Base-by-base conservation (phyloP, 2,888 invertebrate genomes). In the Hybos culiciformis region DNA sequence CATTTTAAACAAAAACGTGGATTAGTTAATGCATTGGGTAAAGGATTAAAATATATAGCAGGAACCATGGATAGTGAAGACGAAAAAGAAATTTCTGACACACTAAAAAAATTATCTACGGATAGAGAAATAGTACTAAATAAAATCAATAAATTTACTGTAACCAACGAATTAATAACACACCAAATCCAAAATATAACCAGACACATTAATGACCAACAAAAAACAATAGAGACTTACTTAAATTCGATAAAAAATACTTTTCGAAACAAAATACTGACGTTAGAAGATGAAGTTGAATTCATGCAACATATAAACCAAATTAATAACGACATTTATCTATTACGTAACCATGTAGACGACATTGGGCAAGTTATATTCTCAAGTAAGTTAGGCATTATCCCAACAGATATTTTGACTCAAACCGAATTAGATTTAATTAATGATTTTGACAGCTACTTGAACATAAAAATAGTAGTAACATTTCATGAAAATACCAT, bases 101-200 rank as follows among this genome's bases (percentile, higher is more conserved):
- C n/a, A n/a, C n/a, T n/a, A n/a, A n/a, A n/a, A n/a, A n/a, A n/a
- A n/a, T n/a, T n/a, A n/a, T n/a, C n/a, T n/a, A n/a, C n/a, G n/a
- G n/a, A n/a, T n/a, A n/a, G n/a, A n/a, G n/a, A n/a, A n/a, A n/a
- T n/a, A n/a, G n/a, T n/a, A n/a, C n/a, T n/a, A n/a, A n/a, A n/a
- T n/a, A n/a, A n/a, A n/a, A n/a, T n/a, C n/a, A n/a, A n/a, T n/a
- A n/a, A n/a, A n/a, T n/a, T n/a, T n/a, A n/a, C n/a, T n/a, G n/a
- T n/a, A n/a, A n/a, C n/a, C n/a, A n/a, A n/a, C n/a, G n/a, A n/a
- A 14, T 15, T 18, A 3, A 46, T 49, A 8, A 41, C 42, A 18
- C 26, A 37, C 9, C 49, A 50, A 48, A 51, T 50, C 34, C 43
- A 43, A 9, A 52, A 50, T 34, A 51, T 53, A 36, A 51, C 48